Evolutionary conservation across 2,113 vertebrate species (phyloP), one percentile per base, ranked within the genome.

Genomic region (Cephalopholis sonnerati): DNA sequence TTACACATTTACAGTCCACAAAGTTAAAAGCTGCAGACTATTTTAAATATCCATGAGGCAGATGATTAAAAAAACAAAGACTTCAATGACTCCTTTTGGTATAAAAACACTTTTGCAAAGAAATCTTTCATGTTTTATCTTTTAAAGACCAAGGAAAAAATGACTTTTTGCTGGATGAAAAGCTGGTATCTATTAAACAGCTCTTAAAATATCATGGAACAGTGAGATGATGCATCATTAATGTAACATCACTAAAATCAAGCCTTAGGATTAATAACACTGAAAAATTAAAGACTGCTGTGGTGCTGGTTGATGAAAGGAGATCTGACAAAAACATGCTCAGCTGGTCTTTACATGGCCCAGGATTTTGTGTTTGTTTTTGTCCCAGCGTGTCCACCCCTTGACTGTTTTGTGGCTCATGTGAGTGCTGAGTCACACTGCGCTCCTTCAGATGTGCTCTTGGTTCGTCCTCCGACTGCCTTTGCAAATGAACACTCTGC

Each of bases 401-500:
- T 36, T 18, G 41, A 72, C 63, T 24, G 71, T 24, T 82, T 84
- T n/a, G 53, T 7, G 24, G 50, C 77, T 87, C 79, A 68, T 82
- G 86, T 59, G 78, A 90, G 74, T 64, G 87, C 85, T 81, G 86
- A 93, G 91, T 92, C 91, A 91, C 81, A 65, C 77, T 78, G 79
- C 57, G 48, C 61, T 84, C 63, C 77, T 90, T 86, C 61, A 81
- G 64, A 81, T 8, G 76, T 29, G 62, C 72, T 79, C 58, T 54
- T 46, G 20, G 61, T 86, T 79, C 71, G 59, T 89, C 83, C 91
- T 91, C 79, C 67, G 58, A 67, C 86, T 55, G 83, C 71, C 86
- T 90, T 81, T 84, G 69, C 68, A 82, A 88, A 83, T 72, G 51
- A 85, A 66, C 65, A 5, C 79, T 85, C 76, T 69, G 55, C 54